Base-by-base conservation (phyloP, 1,140 invertebrate species). In the Grapholita molesta region DNA sequence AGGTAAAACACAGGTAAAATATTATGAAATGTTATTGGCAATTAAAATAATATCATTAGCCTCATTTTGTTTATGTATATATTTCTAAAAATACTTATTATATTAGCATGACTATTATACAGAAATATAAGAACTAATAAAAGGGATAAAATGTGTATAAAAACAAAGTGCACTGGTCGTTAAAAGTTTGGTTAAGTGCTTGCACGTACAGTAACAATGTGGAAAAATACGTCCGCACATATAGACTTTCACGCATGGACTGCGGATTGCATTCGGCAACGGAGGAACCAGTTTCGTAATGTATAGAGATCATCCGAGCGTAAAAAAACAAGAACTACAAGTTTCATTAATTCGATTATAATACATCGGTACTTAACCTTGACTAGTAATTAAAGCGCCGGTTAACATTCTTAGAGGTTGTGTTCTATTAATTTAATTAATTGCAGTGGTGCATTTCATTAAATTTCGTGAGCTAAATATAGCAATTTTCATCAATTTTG, bases 261-360 rank as follows among this genome's bases (percentile, higher is more conserved):
- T 61, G 55, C 55, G 25, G 1, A 3, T 15, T 61, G 55, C 55
- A 61, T 32, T 61, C 25, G 55, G 55, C 55, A 61, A 61, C 25
- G 2, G n/a, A 61, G n/a, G 24, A 61, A 25, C 55, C 55, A 25
- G 55, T 61, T 61, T 61, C 24, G 55, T 61, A 61, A 61, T 61
- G 15, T 11, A 38, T 15, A 61, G 28, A 61, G 24, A 61, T 61
- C 55, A 28, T 3, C 28, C 25, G 25, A 28, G n/a, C 24, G 28
- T 61, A 28, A 61, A 61, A 48, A 61, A 61, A 61, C 23, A 61
- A 15, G 55, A 61, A 61, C 53, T n/a, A 57, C 55, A 61, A 61
- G 24, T 28, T 48, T 48, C 42, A 18, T 2, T 48, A 48, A 15
- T 21, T 21, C 7, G 18, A 48, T 48, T 21, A n/a, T n/a, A 48